phyloP scores from a whole-genome alignment of 64 coral and sea anemone species.

The Exaiptasia diaphana region DNA sequence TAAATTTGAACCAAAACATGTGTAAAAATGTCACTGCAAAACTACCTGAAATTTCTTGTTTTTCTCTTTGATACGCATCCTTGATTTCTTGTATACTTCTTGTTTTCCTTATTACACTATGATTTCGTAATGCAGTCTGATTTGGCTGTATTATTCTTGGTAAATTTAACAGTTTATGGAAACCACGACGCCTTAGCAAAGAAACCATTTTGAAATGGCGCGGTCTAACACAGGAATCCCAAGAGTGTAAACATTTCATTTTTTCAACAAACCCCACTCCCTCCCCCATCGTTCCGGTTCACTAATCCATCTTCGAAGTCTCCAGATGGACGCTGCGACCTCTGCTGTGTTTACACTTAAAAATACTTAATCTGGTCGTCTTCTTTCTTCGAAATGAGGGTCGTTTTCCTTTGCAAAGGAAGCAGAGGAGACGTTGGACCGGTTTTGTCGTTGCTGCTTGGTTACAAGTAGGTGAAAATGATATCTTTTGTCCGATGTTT shows the following conservation, averaged over 20 bases:
- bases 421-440: conserved; percentile 54
- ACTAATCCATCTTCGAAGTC: not conserved
- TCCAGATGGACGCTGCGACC: not conserved
- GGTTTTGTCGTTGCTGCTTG: conserved; percentile 8
- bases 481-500: not conserved
- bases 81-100: conserved; percentile 14
- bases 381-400: conserved; percentile 4
- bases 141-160: not conserved
- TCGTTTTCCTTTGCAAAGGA: conserved; percentile 67
- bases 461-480: conserved; percentile 43
- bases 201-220: conserved; percentile 1
- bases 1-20: too few species aligned
- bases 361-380: not conserved
- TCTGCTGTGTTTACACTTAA: not conserved
- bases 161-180: not conserved
- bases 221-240: not conserved
- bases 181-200: not conserved
- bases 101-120: not conserved
- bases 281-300: not conserved
- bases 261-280: not conserved
- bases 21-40: too few species aligned
- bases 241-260: not conserved
- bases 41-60: not conserved
- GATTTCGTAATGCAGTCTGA: not conserved
- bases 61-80: not conserved